These are phyloP conservation scores for Camponotus fellah DNA, from an alignment of 2,888 invertebrate species.

Conservation along the genomic window DNA sequence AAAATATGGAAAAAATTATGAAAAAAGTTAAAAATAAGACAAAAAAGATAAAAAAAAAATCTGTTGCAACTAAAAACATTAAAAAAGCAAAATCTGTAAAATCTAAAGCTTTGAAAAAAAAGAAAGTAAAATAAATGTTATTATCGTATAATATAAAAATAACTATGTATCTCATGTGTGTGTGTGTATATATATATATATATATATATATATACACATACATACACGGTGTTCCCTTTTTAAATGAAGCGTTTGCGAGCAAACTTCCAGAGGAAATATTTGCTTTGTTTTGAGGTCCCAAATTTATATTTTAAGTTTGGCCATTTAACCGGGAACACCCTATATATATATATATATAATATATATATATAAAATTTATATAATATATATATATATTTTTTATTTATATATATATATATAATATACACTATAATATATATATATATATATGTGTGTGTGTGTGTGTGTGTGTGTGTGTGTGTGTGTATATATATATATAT, in stretches of 20 bases:
- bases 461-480: no score
- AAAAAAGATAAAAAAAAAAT: slow-evolving; percentile 77
- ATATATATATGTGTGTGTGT: slow-evolving; percentile 81
- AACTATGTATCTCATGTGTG: background rate
- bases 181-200: slow-evolving; percentile 74
- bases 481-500: slow-evolving; percentile 77
- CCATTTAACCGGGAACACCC: no score
- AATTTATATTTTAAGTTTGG: no score
- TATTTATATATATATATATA: slow-evolving; percentile 81
- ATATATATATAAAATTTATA: slow-evolving; percentile 80
- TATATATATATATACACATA: slow-evolving; percentile 81
- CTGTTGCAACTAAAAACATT: slow-evolving; percentile 70
- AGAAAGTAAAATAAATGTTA: slow-evolving; percentile 38
- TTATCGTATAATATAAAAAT: slow-evolving; percentile 48
- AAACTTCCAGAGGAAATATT: no score
- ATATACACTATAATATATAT: no score
- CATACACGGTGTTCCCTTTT: no score
- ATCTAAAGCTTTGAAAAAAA: slow-evolving; percentile 32
- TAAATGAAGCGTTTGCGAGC: no score
- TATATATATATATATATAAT: slow-evolving; percentile 80
- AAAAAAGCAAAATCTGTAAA: slow-evolving; percentile 52
- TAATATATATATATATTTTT: no score
- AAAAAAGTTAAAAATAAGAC: slow-evolving; percentile 65
- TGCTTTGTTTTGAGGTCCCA: no score
- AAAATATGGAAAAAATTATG: slow-evolving; percentile 31